Evolutionary conservation across 2,888 invertebrate species (phyloP).

Genomic region (Meteorus cinctellus): DNA sequence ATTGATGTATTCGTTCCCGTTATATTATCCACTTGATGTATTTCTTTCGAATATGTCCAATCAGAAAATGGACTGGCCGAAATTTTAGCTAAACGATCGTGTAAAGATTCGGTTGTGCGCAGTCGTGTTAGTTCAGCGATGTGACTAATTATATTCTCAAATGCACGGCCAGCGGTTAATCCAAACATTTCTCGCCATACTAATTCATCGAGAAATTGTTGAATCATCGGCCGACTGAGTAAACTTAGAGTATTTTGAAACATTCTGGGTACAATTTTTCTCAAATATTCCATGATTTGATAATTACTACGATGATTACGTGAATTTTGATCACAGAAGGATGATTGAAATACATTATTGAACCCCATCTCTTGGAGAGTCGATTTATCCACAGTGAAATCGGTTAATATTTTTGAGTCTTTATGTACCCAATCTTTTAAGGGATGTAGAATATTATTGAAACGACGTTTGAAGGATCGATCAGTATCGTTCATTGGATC

Average conservation of each 20-base stretch:
- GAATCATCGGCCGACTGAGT: conserved; percentile 88
- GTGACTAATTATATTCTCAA: conserved; percentile 86
- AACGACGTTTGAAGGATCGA: conserved; percentile 85
- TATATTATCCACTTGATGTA: neutral
- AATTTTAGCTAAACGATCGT: conserved; percentile 72
- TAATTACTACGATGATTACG: conserved; percentile 79
- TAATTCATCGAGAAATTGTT: conserved; percentile 91
- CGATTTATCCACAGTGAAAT: conserved; percentile 88
- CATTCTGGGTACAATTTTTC: conserved; percentile 91
- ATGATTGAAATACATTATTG: conserved; percentile 81
- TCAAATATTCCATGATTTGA: conserved; percentile 90
- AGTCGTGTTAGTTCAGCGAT: conserved; percentile 85
- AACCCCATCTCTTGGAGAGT: conserved; percentile 87
- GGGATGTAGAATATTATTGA: conserved; percentile 88
- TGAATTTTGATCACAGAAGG: conserved; percentile 74
- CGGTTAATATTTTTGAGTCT: conserved; percentile 85
- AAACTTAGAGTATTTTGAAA: conserved; percentile 91
- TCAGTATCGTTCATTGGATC: conserved; percentile 87
- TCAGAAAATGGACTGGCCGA: conserved; percentile 81
- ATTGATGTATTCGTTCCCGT: conserved; percentile 28
- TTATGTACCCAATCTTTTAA: conserved; percentile 86
- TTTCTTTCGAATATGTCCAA: conserved; percentile 74
- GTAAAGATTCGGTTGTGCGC: conserved; percentile 69
- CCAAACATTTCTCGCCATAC: conserved; percentile 93
- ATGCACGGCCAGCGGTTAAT: conserved; percentile 83